Conservation (phyloP, 2,113 vertebrate genomes). For the Gnathonemus echidnorhynchus region DNA sequence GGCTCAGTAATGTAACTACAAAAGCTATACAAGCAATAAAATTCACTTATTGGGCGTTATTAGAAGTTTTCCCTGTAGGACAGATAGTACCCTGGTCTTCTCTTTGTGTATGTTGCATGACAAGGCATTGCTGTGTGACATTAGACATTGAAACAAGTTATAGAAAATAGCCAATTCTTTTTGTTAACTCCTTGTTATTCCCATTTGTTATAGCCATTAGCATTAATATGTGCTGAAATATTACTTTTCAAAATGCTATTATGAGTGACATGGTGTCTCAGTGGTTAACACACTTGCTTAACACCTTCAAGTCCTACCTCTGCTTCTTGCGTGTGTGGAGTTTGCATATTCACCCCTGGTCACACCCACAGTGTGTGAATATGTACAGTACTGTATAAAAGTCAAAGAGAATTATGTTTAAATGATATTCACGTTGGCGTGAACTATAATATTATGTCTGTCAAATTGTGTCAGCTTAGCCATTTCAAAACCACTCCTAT, state of each 20-base stretch:
- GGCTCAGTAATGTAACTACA: not conserved
- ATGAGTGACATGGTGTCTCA: not conserved
- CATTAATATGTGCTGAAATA: not conserved
- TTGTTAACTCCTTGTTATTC: not conserved
- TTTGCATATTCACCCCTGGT: not conserved
- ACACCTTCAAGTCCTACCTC: not conserved
- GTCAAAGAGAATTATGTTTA: not conserved
- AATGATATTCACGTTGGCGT: not conserved
- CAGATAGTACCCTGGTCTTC: not conserved
- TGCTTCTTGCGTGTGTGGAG: not conserved
- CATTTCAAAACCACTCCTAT: not conserved
- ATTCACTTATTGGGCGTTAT: not conserved
- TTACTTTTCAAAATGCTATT: not conserved
- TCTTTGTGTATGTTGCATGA: not conserved
- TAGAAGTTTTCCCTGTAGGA: not conserved
- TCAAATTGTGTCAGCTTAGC: not conserved
- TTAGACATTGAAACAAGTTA: slow-evolving; percentile 1
- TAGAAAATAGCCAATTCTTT: not conserved
- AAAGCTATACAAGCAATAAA: not conserved
- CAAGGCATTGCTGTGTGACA: not conserved
- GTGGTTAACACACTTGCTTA: not conserved
- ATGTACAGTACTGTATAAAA: not conserved
- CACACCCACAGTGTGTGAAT: not conserved
- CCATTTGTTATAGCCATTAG: not conserved
- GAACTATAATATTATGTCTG: not conserved